Evolutionary conservation across 2,113 vertebrate species (phyloP).

Genomic region (Hyperopisus bebe): DNA sequence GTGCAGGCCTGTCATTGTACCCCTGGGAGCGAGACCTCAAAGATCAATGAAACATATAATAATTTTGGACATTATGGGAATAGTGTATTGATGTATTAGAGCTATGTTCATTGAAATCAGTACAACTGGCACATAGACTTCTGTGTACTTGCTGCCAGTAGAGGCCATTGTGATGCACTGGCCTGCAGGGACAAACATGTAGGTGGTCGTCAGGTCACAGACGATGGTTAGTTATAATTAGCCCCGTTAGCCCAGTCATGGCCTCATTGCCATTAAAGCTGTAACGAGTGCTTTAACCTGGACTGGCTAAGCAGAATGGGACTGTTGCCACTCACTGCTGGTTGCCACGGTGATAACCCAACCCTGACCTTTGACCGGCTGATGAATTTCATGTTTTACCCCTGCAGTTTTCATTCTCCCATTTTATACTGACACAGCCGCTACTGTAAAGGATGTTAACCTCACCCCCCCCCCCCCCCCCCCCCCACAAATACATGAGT

Average conservation of each 20-base stretch:
- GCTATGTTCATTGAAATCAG: background rate
- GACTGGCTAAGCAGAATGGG: background rate
- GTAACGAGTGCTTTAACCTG: background rate
- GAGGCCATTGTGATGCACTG: background rate
- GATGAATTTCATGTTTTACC: background rate
- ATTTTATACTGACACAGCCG: background rate
- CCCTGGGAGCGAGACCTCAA: background rate
- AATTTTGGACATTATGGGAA: background rate
- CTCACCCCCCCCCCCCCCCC: background rate
- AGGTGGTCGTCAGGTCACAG: background rate
- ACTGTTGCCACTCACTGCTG: background rate
- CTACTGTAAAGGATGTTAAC: constrained; percentile 4
- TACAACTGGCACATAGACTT: background rate
- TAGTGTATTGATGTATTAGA: background rate
- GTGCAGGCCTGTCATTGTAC: background rate
- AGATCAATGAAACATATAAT: background rate
- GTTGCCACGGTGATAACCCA: background rate
- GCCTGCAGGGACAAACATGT: background rate
- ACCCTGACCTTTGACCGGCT: background rate
- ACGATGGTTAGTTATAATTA: background rate
- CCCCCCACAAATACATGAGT: no score
- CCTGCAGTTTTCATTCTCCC: background rate
- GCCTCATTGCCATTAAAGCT: background rate
- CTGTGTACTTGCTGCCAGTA: background rate
- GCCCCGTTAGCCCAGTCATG: background rate